These are phyloP conservation scores for Sterrhoptilus dennistouni DNA, from an alignment of 2,113 vertebrate species.

Conservation along the genomic window DNA sequence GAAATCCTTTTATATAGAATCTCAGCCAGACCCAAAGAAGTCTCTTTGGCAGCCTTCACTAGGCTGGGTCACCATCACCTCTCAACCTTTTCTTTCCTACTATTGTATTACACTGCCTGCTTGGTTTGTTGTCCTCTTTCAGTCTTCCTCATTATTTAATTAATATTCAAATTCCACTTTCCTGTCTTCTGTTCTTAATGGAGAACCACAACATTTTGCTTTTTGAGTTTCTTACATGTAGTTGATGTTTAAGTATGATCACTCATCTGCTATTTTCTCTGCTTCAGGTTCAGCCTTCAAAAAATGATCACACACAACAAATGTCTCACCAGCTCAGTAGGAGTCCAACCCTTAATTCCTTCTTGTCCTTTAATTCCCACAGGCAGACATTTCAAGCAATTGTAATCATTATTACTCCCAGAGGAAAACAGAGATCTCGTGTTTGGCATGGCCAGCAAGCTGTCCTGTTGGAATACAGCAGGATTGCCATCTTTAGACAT, in stretches of 20 bases:
- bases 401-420: neutral
- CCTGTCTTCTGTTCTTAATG: neutral
- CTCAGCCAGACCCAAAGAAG: neutral
- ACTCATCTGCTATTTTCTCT: neutral
- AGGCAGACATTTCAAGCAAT: neutral
- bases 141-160: neutral
- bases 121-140: neutral
- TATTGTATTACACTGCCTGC: neutral
- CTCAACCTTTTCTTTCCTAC: neutral
- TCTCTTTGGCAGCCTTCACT: neutral
- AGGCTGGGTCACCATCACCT: neutral
- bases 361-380: neutral
- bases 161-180: neutral
- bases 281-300: neutral
- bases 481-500: constrained; percentile 46
- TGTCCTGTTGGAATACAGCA: neutral
- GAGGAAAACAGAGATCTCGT: neutral
- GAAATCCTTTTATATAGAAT: neutral
- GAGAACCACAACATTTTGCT: neutral
- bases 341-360: neutral
- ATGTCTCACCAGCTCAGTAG: neutral
- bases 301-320: neutral
- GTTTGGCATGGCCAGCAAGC: neutral
- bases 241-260: neutral
- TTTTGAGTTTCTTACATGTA: neutral